A percentile compares a stretch with the other conserved stretches of the same genome.
Evolutionary conservation across 1,140 invertebrate species (phyloP).

Genomic region (Zaprionus camerounensis): DNA sequence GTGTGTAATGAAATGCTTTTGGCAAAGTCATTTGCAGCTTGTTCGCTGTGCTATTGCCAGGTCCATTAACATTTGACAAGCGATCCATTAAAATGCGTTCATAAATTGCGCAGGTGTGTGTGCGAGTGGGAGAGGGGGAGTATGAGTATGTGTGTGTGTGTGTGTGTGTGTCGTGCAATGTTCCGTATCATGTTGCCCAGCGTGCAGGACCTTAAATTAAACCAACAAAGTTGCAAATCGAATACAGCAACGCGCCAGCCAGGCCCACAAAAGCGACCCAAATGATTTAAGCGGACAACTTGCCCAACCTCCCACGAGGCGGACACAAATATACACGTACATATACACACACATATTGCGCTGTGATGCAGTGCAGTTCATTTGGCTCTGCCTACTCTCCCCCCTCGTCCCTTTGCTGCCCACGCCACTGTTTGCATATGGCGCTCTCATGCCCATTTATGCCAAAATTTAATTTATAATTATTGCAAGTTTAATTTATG

Average conservation of each 20-base stretch:
- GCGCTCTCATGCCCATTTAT: conserved; percentile 74
- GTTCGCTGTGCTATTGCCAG: conserved; percentile 13
- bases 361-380: conserved; percentile 72
- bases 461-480: conserved; percentile 83
- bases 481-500: conserved; percentile 83
- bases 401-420: background rate
- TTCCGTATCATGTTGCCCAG: conserved; percentile 26
- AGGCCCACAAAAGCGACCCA: conserved; percentile 55
- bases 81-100: conserved; percentile 76
- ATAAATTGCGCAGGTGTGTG: conserved; percentile 72
- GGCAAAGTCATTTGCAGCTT: conserved; percentile 34
- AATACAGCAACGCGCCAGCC: conserved; percentile 40
- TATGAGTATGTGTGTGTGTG: conserved; percentile 15
- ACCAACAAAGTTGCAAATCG: conserved; percentile 73
- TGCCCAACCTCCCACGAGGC: conserved; percentile 32
- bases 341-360: background rate
- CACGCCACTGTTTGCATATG: conserved; percentile 46
- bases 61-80: conserved; percentile 66
- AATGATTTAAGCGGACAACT: conserved; percentile 67
- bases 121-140: conserved; percentile 10
- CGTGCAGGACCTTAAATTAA: conserved; percentile 57
- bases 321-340: conserved; percentile 22
- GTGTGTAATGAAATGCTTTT: conserved; percentile 21
- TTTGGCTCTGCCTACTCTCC: conserved; percentile 28
- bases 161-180: conserved; percentile 15